These are phyloP conservation scores for Endotricha flammealis DNA, from an alignment of 2,888 invertebrate genomes.

Conservation along the genomic window DNA sequence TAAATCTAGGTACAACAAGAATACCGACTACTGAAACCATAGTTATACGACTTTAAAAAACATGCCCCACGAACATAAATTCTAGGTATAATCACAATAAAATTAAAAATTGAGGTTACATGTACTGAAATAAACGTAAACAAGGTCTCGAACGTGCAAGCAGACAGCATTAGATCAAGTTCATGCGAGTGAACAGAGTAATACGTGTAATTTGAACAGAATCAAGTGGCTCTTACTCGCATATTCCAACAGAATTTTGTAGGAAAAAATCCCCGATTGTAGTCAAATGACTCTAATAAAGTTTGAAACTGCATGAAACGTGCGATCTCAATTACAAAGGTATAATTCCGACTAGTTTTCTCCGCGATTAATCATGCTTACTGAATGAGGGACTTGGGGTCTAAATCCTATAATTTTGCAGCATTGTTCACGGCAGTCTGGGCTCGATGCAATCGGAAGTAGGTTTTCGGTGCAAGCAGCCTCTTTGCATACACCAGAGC, in stretches of 20 bases:
- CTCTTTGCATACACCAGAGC: constrained; percentile 38
- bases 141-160: constrained; percentile 42
- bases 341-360: constrained; percentile 61
- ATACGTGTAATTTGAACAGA: constrained; percentile 53
- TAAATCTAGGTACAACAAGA: too few relatives aligned
- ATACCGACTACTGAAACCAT: too few relatives aligned
- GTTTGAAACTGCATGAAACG: constrained; percentile 49
- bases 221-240: constrained; percentile 32
- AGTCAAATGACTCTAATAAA: constrained; percentile 51
- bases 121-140: constrained; percentile 29
- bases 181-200: constrained; percentile 38
- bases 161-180: constrained; percentile 39
- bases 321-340: constrained; percentile 54
- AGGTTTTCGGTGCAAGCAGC: constrained; percentile 63
- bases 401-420: constrained; percentile 68
- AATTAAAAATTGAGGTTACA: constrained; percentile 14
- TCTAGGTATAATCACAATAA: too few relatives aligned
- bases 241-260: constrained; percentile 39
- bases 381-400: constrained; percentile 55
- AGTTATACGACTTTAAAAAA: too few relatives aligned
- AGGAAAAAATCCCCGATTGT: constrained; percentile 47
- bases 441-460: constrained; percentile 52
- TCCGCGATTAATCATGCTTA: constrained; percentile 68
- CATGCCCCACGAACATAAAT: too few relatives aligned
- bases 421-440: constrained; percentile 57